phyloP scores from a whole-genome alignment of 2,113 vertebrate species.

The Cochlearius cochlearius region DNA sequence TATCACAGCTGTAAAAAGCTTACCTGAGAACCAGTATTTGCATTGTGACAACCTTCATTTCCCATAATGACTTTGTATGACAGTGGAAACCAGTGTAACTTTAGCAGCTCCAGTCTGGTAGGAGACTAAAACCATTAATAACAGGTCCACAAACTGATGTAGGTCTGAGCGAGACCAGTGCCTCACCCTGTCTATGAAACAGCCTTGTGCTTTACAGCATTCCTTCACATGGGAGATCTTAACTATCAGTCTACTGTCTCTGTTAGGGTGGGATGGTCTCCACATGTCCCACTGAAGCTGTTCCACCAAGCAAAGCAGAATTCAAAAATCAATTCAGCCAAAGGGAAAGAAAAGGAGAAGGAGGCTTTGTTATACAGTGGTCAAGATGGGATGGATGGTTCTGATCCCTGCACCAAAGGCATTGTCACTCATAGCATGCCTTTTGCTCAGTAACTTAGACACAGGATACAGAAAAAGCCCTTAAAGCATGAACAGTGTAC shows the following conservation, averaged over 20 bases:
- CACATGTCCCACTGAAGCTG: not conserved
- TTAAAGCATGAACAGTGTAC: not conserved
- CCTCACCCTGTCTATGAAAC: not conserved
- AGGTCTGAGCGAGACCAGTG: not conserved
- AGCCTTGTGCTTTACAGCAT: not conserved
- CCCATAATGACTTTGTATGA: not conserved
- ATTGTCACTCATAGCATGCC: not conserved
- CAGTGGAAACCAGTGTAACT: not conserved
- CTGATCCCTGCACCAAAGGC: not conserved
- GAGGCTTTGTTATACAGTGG: not conserved
- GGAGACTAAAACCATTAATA: not conserved
- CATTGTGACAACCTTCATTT: not conserved
- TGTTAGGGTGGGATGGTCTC: not conserved
- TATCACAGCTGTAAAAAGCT: not conserved
- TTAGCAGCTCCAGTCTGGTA: not conserved
- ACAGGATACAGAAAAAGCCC: not conserved
- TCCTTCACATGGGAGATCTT: not conserved
- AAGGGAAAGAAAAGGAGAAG: not conserved
- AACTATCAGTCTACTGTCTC: not conserved
- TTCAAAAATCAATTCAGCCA: not conserved
- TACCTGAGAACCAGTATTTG: not conserved
- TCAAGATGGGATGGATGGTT: not conserved
- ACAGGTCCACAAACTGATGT: not conserved
- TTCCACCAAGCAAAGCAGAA: not conserved
- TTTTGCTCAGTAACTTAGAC: not conserved